These are phyloP conservation scores for Lichenostomus cassidix DNA, from an alignment of 2,113 vertebrate genomes.

Conservation along the genomic window DNA sequence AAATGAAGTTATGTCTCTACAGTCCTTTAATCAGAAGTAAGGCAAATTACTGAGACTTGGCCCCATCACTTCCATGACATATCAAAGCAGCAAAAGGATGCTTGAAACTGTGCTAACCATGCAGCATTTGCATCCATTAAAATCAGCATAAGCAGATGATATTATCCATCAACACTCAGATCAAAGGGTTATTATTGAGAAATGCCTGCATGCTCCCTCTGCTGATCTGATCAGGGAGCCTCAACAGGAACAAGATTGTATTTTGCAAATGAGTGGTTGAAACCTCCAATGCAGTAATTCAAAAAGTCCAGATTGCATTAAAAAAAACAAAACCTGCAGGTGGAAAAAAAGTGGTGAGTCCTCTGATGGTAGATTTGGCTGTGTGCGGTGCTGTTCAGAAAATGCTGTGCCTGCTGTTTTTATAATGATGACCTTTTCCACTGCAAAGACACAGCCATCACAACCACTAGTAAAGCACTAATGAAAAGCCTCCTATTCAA, in stretches of 20 bases:
- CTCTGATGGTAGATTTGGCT: neutral
- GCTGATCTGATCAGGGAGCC: neutral
- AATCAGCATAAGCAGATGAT: neutral
- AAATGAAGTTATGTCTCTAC: neutral
- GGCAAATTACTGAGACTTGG: neutral
- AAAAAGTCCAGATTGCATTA: neutral
- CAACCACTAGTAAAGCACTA: conserved; percentile 30
- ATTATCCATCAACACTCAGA: neutral
- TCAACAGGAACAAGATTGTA: neutral
- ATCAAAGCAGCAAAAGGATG: neutral
- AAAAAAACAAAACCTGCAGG: neutral
- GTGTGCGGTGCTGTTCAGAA: neutral
- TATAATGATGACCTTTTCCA: conserved; percentile 35
- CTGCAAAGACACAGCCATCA: conserved; percentile 10
- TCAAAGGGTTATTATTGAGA: neutral
- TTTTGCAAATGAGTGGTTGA: neutral
- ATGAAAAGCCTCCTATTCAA: conserved; percentile 27
- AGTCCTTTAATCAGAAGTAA: neutral
- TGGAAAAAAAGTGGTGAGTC: neutral
- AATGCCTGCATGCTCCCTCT: neutral
- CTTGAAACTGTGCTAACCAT: neutral
- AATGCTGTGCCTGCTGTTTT: conserved; percentile 45
- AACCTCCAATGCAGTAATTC: neutral
- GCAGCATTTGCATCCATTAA: neutral
- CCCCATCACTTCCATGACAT: neutral